phyloP scores from a whole-genome alignment of 1,140 invertebrate genomes.

The Frieseomelitta varia region DNA sequence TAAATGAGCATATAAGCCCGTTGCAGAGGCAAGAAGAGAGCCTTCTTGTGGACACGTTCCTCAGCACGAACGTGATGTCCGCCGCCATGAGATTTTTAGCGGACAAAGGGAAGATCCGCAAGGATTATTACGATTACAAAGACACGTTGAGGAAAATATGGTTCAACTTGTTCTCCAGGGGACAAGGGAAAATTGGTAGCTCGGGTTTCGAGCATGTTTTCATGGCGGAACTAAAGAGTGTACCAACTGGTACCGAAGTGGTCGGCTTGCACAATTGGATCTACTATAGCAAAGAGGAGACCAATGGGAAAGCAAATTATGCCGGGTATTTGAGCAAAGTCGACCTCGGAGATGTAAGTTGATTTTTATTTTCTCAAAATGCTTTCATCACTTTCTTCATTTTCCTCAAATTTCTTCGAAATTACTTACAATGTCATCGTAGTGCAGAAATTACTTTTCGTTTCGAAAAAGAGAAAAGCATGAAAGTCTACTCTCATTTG shows the following conservation, averaged over 20 bases:
- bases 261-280: slow-evolving; percentile 95
- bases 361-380: background rate
- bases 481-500: background rate
- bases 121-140: slow-evolving; percentile 84
- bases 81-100: slow-evolving; percentile 84
- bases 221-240: slow-evolving; percentile 89
- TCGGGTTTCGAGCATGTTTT: slow-evolving; percentile 95
- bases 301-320: slow-evolving; percentile 86
- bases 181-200: slow-evolving; percentile 88
- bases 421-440: background rate
- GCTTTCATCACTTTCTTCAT: too few species aligned
- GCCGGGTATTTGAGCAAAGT: slow-evolving; percentile 90
- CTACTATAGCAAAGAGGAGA: slow-evolving; percentile 90
- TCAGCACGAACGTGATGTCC: slow-evolving; percentile 85
- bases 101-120: slow-evolving; percentile 79
- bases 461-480: background rate
- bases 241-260: slow-evolving; percentile 82
- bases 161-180: slow-evolving; percentile 92
- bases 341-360: slow-evolving; percentile 87
- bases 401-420: background rate
- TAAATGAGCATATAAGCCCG: slow-evolving; percentile 90
- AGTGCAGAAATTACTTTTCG: too few species aligned
- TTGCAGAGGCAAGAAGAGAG: slow-evolving; percentile 84
- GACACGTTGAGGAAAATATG: slow-evolving; percentile 89
- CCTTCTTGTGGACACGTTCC: slow-evolving; percentile 84